Evolutionary conservation across 2,888 invertebrate genomes (phyloP), one percentile per base, ranked within the genome.

Genomic region (Folsomia candida): DNA sequence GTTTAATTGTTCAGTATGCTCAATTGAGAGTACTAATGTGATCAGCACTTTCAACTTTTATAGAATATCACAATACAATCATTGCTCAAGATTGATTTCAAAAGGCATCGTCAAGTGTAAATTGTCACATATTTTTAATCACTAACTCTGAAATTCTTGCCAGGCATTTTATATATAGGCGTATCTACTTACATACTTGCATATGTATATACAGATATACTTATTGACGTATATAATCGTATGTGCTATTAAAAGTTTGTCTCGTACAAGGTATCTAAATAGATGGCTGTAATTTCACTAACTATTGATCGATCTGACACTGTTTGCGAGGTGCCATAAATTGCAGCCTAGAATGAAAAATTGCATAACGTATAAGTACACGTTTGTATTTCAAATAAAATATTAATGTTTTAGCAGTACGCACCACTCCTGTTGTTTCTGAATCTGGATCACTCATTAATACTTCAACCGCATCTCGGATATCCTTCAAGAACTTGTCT

Each of bases 241-340:
- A n/a, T n/a, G n/a, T n/a, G n/a, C n/a, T n/a, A n/a, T n/a, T 37
- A 9, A 62, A 69, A 66, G 22, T 66, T 20, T 1, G 89, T 87
- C 80, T 89, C 91, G 84, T 95, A 97, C 86, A 91, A 89, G 6
- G 94, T 89, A 83, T 97, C 94, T 67, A 99, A 87, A 83, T 89
- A 98, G 75, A 88, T 86, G 80, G 89, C 89, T 0, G 93, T 91
- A 72, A 97, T 90, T 80, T 96, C 94, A 0, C 89, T 89, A 1
- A 99, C 94, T 24, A 99, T 86, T 28, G 92, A 90, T 69, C 97
- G 87, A 83, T 98, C 98, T 0, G 97, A 91, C 74, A 99, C 88
- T 76, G 88, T 88, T 83, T 97, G 95, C 0, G 96, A 91, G 82
- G 91, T 90, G 47, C 97, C 96, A 84, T 97, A 97, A 80, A 97